Evolutionary conservation across 2,797 vertebrate genomes (phyloP), one percentile per base, ranked within the genome.

Genomic region (Sebastes alutus): DNA sequence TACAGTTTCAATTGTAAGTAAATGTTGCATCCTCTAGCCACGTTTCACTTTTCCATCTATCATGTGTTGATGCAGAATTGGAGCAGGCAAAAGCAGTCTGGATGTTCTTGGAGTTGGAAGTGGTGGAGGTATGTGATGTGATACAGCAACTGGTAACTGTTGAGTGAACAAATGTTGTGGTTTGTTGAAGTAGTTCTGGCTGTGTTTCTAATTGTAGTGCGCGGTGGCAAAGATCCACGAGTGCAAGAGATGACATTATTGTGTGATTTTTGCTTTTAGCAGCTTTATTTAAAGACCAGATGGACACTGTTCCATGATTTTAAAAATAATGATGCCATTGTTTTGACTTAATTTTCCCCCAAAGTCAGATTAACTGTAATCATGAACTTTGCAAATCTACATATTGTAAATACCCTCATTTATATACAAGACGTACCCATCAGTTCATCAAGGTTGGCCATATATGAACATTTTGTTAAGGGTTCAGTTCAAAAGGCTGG

Each of bases 51-150:
- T 72, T 56, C 52, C 3, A 4, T 35, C 13, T 65, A 1, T 54
- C 3, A 14, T 68, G 2, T 88, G 23, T 75, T 78, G 14, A 42
- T 42, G 75, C 91, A 98, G 97, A 75, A 95, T 97, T 85, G 96
- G 94, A 87, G 85, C 93, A 0, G 92, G 83, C 66, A 97, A 97
- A 89, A 86, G 91, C 85, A 85, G 92, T 85, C 93, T 98, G 92
- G 95, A 96, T 82, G 89, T 98, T 80, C 95, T 98, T 7, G 97
- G 97, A 0, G 77, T 97, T 60, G 97, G 97, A 27, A 96, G 97
- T 84, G 97, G 97, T 80, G 93, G 96, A 96, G 97, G 97, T 98
- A 96, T 22, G 93, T 80, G 38, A 72, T 46, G 3, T 76, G 42
- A 61, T 30, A 12, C 65, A 74, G 11, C 38, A 25, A 9, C 13